Percentiles rank a stretch among this genome's conserved stretches.
Evolutionary conservation across 2,888 invertebrate genomes (phyloP).

Genomic region (Drosophila bunnanda): DNA sequence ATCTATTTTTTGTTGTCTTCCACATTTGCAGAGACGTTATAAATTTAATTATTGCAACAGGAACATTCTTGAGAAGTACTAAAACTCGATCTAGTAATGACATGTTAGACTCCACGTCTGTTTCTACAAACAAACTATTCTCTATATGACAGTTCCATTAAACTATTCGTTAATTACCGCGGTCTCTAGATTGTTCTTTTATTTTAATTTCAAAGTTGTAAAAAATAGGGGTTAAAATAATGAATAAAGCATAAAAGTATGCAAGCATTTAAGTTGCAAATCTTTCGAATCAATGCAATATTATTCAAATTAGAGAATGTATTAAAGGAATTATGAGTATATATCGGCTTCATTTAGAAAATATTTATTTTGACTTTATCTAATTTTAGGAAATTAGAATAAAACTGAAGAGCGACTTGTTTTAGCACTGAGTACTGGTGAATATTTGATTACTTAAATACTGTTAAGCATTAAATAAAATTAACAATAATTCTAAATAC

Average conservation of each 20-base stretch:
- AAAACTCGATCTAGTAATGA: not conserved
- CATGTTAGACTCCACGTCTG: no score
- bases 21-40: not conserved
- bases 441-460: no score
- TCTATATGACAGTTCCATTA: not conserved
- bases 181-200: not conserved
- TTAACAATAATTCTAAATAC: no score
- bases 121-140: not conserved
- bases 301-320: not conserved
- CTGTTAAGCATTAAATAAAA: no score
- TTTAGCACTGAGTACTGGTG: not conserved
- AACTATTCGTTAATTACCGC: not conserved
- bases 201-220: not conserved
- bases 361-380: not conserved
- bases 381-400: not conserved
- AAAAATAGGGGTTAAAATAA: not conserved
- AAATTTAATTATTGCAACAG: not conserved
- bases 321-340: not conserved
- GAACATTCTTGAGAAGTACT: not conserved
- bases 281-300: not conserved
- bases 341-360: not conserved
- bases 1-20: not conserved
- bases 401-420: not conserved
- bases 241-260: not conserved
- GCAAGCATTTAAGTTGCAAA: not conserved